Evolutionary conservation across 1,140 invertebrate species (phyloP).

Genomic region (Drosophila miranda): DNA sequence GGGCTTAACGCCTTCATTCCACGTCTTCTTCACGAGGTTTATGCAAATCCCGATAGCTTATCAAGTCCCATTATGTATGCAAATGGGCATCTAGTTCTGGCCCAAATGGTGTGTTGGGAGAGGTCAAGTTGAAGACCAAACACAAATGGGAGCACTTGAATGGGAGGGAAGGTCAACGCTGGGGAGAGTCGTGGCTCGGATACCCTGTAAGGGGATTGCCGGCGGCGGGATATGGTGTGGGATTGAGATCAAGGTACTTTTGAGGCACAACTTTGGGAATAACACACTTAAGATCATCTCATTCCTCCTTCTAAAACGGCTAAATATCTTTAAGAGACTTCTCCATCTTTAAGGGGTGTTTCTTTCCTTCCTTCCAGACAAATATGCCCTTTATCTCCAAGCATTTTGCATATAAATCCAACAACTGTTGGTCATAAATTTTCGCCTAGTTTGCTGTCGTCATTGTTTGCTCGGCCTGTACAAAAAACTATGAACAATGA

Average conservation of each 20-base stretch:
- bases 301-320: background rate
- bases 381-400: background rate
- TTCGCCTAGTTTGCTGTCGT: conserved; percentile 50
- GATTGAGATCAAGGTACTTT: too few relatives aligned
- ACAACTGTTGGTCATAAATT: conserved; percentile 56
- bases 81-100: conserved; percentile 6
- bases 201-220: background rate
- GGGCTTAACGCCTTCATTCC: conserved; percentile 46
- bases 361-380: background rate
- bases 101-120: conserved; percentile 12
- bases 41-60: conserved; percentile 65
- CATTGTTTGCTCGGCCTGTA: conserved; percentile 22
- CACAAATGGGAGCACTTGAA: conserved; percentile 28
- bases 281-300: too few relatives aligned
- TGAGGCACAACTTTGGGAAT: too few relatives aligned
- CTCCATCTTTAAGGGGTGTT: too few relatives aligned
- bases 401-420: conserved; percentile 4
- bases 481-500: background rate
- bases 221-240: too few relatives aligned
- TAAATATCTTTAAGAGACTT: background rate
- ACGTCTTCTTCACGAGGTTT: conserved; percentile 42
- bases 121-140: conserved; percentile 55
- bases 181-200: background rate
- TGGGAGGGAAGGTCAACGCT: background rate
- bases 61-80: conserved; percentile 51